Percentiles rank a stretch among this genome's conserved stretches.
Conservation (phyloP, 2,888 invertebrate species). For the Azorinus chamasolen region DNA sequence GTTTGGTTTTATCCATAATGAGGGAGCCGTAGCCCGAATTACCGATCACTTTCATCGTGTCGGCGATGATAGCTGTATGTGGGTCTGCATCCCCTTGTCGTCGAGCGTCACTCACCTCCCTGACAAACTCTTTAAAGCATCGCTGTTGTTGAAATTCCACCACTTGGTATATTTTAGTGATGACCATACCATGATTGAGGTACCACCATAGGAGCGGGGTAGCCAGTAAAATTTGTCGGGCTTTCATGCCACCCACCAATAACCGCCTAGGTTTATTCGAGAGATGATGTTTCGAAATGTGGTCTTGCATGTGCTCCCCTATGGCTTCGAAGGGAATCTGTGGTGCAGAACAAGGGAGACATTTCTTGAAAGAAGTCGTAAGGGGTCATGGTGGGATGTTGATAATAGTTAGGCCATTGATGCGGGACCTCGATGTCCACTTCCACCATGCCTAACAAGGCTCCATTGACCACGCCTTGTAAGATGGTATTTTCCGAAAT, state of each 20-base stretch:
- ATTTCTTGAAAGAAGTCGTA: conserved; percentile 47
- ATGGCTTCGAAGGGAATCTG: conserved; percentile 43
- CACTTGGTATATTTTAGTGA: conserved; percentile 9
- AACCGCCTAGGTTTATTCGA: background rate
- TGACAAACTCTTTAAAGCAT: background rate
- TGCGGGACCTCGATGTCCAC: conserved; percentile 48
- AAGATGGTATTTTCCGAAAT: conserved; percentile 22
- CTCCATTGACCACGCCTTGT: conserved; percentile 24
- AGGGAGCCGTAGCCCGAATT: background rate
- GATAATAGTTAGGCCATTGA: conserved; percentile 26
- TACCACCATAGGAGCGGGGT: conserved; percentile 3
- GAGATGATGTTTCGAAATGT: conserved; percentile 9
- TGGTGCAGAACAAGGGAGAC: conserved; percentile 49
- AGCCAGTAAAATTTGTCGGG: conserved; percentile 2
- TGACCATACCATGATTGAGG: background rate
- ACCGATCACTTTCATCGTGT: conserved; percentile 11
- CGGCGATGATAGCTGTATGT: conserved; percentile 4
- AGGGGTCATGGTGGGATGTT: conserved; percentile 28
- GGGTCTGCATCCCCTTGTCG: background rate
- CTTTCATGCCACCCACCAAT: conserved; percentile 1
- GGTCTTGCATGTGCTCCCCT: conserved; percentile 44
- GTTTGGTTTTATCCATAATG: too few relatives aligned
- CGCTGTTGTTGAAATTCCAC: background rate
- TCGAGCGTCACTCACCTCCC: conserved; percentile 1
- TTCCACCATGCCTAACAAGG: conserved; percentile 45